Base-by-base conservation (phyloP, 2,113 vertebrate genomes). In the Loxodonta africana region DNA sequence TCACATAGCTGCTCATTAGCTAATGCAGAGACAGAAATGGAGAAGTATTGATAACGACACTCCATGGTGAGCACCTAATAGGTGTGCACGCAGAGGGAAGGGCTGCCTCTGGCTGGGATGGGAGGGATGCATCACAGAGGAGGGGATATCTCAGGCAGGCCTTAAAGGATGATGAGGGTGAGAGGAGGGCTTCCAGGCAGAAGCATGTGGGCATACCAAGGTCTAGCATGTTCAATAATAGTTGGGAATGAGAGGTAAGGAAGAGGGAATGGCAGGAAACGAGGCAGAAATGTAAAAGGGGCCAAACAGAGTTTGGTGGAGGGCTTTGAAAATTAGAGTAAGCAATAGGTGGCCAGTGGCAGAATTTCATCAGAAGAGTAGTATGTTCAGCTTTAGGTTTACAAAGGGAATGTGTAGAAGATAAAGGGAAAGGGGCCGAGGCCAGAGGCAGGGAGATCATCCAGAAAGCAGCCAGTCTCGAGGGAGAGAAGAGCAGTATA, bases 31-130 rank as follows among this genome's bases (percentile, higher is more conserved):
- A 18, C 10, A 83, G 37, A 26, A 0, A 1, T 5, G 28, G 41
- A 69, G 18, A 0, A 21, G 63, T 2, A 5, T 0, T 41, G 46
- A 69, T 14, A 41, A 25, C 0, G 53, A 46, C 0, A 5, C 1
- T 0, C 2, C 63, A 53, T 21, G 0, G 14, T 11, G 4, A 67
- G 15, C 65, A 18, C 5, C 85, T 9, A 6, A 33, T 6, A 67
- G 62, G 28, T 7, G 14, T 46, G 14, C 17, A 0, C 2, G 1
- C 1, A 3, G 8, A 76, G n/a, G 67, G 30, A 44, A 44, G 44
- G 60, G 26, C 25, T 20, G 15, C 7, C 23, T 14, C 60, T 3
- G 17, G 21, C 53, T 76, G 28, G 60, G 48, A n/a, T 15, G 17
- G 18, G 41, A 6, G 53, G 65, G 20, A 63, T 0, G 1, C 53